Conservation (phyloP, 2,113 vertebrate species). For the Rissa tridactyla region DNA sequence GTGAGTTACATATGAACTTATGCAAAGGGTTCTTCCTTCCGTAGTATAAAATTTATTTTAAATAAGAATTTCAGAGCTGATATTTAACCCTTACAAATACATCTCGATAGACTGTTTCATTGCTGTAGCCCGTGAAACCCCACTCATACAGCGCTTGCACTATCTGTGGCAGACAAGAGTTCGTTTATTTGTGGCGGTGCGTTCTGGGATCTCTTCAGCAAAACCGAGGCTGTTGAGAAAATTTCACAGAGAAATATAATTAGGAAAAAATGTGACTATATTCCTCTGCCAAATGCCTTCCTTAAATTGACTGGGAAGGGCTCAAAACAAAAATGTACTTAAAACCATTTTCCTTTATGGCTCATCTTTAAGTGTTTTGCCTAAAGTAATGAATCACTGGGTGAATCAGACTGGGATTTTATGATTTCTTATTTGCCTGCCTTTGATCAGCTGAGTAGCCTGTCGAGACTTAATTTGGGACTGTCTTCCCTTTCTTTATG, state of each 20-base stretch:
- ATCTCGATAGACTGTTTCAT: not conserved
- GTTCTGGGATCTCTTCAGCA: slow-evolving; percentile 5
- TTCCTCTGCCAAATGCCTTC: slow-evolving; percentile 39
- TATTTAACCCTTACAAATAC: not conserved
- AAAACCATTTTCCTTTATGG: slow-evolving; percentile 53
- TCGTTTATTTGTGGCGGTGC: not conserved
- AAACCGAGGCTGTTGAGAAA: not conserved
- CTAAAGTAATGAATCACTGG: slow-evolving; percentile 50
- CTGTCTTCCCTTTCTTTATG: not conserved
- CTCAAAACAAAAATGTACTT: slow-evolving; percentile 53
- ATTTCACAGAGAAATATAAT: slow-evolving; percentile 56
- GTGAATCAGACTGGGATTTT: slow-evolving; percentile 43
- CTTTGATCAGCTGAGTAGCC: slow-evolving; percentile 53
- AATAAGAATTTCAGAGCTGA: not conserved
- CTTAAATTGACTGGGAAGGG: slow-evolving; percentile 48
- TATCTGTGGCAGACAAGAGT: not conserved
- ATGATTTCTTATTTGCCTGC: slow-evolving; percentile 46
- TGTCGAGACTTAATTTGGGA: slow-evolving; percentile 18
- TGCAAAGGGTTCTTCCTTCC: not conserved
- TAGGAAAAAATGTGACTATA: slow-evolving; percentile 42
- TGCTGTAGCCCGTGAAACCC: not conserved
- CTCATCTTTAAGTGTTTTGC: slow-evolving; percentile 60
- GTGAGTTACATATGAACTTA: not conserved
- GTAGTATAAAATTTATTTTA: not conserved
- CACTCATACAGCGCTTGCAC: not conserved